Conservation (phyloP, 2,797 vertebrate genomes). For the Syngnathus acus region DNA sequence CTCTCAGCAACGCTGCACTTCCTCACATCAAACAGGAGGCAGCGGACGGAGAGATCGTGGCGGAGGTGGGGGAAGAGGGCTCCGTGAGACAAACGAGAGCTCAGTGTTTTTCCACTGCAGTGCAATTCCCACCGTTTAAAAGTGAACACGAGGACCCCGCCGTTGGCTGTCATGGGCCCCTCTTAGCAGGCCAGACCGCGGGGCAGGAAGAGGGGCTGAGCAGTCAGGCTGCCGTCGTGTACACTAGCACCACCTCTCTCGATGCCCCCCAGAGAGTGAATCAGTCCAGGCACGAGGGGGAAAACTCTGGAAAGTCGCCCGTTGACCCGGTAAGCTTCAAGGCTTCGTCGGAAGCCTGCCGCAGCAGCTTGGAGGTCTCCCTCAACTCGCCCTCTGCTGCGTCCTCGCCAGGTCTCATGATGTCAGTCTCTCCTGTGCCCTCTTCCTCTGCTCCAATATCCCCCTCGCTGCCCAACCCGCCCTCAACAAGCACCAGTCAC, state of each 20-base stretch:
- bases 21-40: slow-evolving; percentile 83
- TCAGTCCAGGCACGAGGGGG: slow-evolving; percentile 58
- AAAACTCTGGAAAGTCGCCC: slow-evolving; percentile 65
- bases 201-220: slow-evolving; percentile 55
- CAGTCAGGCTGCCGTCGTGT: slow-evolving; percentile 50
- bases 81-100: slow-evolving; percentile 42
- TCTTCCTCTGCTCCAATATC: slow-evolving; percentile 90
- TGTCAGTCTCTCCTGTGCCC: slow-evolving; percentile 84
- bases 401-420: slow-evolving; percentile 85
- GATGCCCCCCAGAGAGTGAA: slow-evolving; percentile 59
- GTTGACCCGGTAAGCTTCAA: slow-evolving; percentile 84
- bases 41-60: slow-evolving; percentile 59
- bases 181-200: slow-evolving; percentile 53
- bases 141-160: slow-evolving; percentile 60
- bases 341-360: slow-evolving; percentile 79
- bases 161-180: slow-evolving; percentile 32
- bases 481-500: slow-evolving; percentile 64
- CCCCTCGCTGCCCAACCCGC: slow-evolving; percentile 72
- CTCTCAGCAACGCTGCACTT: slow-evolving; percentile 23
- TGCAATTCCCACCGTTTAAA: slow-evolving; percentile 61
- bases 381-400: slow-evolving; percentile 87
- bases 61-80: slow-evolving; percentile 59
- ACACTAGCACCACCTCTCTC: slow-evolving; percentile 37
- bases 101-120: slow-evolving; percentile 56
- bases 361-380: slow-evolving; percentile 85